Base-by-base conservation (phyloP, 2,797 vertebrate species). In the Myotis findleyi region DNA sequence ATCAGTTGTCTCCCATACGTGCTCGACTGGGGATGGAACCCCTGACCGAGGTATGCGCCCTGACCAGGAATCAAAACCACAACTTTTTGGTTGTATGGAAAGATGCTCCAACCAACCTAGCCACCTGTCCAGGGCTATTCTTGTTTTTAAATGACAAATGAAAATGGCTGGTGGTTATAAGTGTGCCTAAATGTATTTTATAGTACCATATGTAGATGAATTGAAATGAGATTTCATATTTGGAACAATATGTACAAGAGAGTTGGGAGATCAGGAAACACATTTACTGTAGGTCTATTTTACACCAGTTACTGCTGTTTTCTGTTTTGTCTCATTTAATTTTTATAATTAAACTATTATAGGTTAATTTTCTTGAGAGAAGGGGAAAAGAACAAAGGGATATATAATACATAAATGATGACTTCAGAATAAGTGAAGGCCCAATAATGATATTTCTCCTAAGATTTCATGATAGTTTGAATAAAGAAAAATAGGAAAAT, bases 291-390 rank as follows among this genome's bases (percentile, higher is more conserved):
- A 55, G 23, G 7, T 7, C 17, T 59, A 36, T 4, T 66, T 80
- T 59, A 91, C 0, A 87, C 7, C 8, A 87, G 25, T 18, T 33
- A 87, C 4, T 76, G 33, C 16, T 87, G 25, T 27, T 33, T 93
- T 9, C 33, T 79, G 3, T 3, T 44, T 72, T 91, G 82, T 64
- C 62, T 87, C 30, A 47, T 53, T 71, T 92, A 59, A 82, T 25
- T 85, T 95, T 94, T 71, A 87, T 21, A 89, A 72, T 81, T 85
- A 89, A 76, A 2, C n/a, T 68, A 17, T 30, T 79, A 62, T 5
- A 77, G 20, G 36, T 38, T 80, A 71, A 76, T 75, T 85, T 84
- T 86, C 66, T 83, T 51, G 23, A 89, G 13, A 86, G 20, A 59
- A 86, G 11, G 1, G 25, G 2, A 53, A 44, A 69, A 41, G 41